These are phyloP conservation scores for Barnardius zonarius DNA, from an alignment of 2,113 vertebrate genomes.

Conservation along the genomic window DNA sequence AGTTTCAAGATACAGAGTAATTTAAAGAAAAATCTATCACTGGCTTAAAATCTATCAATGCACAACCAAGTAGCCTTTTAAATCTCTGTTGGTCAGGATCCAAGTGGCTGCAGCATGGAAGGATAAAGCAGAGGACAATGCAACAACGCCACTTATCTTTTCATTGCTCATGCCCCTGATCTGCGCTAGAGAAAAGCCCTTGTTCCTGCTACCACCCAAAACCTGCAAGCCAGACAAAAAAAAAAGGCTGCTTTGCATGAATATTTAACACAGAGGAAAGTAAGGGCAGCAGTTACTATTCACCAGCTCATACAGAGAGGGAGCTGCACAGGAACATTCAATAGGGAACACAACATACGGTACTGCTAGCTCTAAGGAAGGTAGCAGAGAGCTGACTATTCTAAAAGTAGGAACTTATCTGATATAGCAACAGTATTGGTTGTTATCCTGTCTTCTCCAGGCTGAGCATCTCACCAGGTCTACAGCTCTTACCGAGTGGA, in stretches of 20 bases:
- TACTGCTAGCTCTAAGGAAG: not conserved
- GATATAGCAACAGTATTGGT: not conserved
- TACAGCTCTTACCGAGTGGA: conserved; percentile 87
- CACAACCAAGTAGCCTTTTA: not conserved
- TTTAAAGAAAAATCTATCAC: not conserved
- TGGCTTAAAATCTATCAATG: not conserved
- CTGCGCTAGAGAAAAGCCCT: not conserved
- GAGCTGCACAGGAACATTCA: not conserved
- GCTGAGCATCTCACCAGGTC: not conserved
- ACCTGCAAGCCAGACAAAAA: not conserved
- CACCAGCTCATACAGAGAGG: not conserved
- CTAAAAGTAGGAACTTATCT: not conserved
- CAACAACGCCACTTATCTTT: not conserved
- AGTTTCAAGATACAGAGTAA: not conserved
- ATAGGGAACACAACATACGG: not conserved
- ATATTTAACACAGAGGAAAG: not conserved
- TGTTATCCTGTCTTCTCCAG: not conserved
- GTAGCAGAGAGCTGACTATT: not conserved
- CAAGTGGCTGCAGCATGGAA: not conserved
- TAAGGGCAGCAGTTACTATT: not conserved
- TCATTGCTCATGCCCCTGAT: not conserved
- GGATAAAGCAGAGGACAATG: not conserved
- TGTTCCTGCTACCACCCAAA: not conserved
- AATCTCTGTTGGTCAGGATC: not conserved
- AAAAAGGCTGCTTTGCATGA: not conserved